Evolutionary conservation across 2,888 invertebrate genomes (phyloP).

Genomic region (Zelleria hepariella): DNA sequence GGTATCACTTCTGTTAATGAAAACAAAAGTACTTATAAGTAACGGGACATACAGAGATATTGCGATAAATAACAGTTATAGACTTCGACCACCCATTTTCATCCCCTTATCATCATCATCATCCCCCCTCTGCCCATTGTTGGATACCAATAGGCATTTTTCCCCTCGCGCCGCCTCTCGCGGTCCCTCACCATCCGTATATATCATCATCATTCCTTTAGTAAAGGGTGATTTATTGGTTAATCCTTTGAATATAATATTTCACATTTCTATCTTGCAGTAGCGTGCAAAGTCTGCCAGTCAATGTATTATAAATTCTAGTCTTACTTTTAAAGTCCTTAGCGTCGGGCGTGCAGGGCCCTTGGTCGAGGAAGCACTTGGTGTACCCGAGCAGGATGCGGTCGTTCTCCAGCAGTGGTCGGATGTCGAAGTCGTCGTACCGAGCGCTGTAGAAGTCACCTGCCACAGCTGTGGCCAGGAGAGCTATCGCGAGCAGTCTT

Average conservation of each 20-base stretch:
- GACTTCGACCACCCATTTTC: no score
- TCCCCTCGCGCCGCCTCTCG: no score
- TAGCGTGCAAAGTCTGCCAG: background rate
- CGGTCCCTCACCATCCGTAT: no score
- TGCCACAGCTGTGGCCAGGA: conserved; percentile 16
- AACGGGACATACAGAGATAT: background rate
- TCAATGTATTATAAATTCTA: background rate
- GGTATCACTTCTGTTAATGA: conserved; percentile 75
- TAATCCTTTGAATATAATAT: no score
- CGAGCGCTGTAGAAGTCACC: conserved; percentile 74
- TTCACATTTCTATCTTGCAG: no score
- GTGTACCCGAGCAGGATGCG: conserved; percentile 78
- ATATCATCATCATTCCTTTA: no score
- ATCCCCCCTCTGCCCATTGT: no score
- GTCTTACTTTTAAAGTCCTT: conserved; percentile 79
- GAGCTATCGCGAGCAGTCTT: background rate
- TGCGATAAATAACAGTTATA: no score
- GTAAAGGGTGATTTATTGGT: no score
- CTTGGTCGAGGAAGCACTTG: conserved; percentile 77
- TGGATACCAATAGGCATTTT: no score
- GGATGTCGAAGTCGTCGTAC: conserved; percentile 80
- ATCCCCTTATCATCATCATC: no score
- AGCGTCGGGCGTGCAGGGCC: conserved; percentile 80
- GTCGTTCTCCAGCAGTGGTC: conserved; percentile 77
- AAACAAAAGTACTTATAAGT: background rate